Evolutionary conservation across 2,113 vertebrate genomes (phyloP), one percentile per base, ranked within the genome.

Genomic region (Maccullochella peelii): DNA sequence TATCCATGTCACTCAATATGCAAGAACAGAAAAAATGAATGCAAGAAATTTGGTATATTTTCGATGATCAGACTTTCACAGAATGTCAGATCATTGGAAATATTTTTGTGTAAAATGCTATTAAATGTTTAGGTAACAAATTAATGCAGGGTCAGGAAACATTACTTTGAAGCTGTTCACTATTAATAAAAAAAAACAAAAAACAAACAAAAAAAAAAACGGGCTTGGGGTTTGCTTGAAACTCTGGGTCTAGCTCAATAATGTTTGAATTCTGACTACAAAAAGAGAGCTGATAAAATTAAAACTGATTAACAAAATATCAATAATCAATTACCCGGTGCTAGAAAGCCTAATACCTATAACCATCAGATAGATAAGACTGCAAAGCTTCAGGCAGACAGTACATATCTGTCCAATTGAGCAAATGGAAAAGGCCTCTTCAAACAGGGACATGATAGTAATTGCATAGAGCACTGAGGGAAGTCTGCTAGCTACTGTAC

Each of bases 401-500:
- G 47, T 50, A 63, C 0, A 3, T 20, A 82, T 82, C 63, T 77
- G 79, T 83, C 77, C 69, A 78, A 33, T 49, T 87, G 71, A 90
- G 66, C 54, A 82, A 76, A 85, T 58, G 73, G 82, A 92, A 77
- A 92, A 91, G 92, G 89, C 89, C 86, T 90, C 88, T 87, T 90
- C 10, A 25, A 80, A 83, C 72, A 62, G 75, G 86, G 86, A 88
- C 75, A 15, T 77, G 79, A 78, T 47, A 44, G 59, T 77, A 55
- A 67, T 94, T 94, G 90, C 92, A 88, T 92, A 90, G 91, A 94
- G 86, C 85, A 86, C 66, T 69, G 85, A 89, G 87, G 82, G 86
- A 81, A 68, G 77, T 86, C 58, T 84, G 62, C 63, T 58, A 79
- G 82, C 89, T 83, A 90, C 86, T 71, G 52, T 55, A 59, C 71